Base-by-base conservation (phyloP, 2,113 vertebrate species). In the Chionomys nivalis region DNA sequence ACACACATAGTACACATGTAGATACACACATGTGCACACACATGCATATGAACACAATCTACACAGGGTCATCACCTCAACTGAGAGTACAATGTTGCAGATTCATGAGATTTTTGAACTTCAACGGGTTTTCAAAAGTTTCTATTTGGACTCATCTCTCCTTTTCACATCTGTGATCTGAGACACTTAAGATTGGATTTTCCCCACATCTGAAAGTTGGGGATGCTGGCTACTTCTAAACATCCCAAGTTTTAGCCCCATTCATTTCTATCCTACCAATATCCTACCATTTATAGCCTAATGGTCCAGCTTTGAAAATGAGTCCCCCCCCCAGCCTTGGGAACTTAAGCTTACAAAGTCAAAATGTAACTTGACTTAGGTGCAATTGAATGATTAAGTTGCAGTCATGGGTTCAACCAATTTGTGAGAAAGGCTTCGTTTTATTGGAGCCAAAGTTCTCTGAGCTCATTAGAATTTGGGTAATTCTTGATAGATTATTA, bases 401-500 rank as follows among this genome's bases (percentile, higher is more conserved):
- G 93, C 91, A 97, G 87, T 97, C 97, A 95, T 86, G 91, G 97
- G 82, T 89, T 96, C 96, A 96, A 97, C 73, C 95, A 98, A 92
- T 97, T 98, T 98, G 90, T 97, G 98, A 97, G 96, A 98, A 98
- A 98, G 95, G 92, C 97, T 97, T 98, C 47, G 0, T 98, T 98
- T 98, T 97, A 95, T 97, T 97, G 85, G 76, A 97, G 97, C 98
- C 97, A 98, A 42, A 97, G 97, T 98, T 98, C 98, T 97, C 89
- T 96, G 96, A 96, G 96, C 92, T 98, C 96, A 92, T 96, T 97
- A 98, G 97, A 97, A 95, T 98, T 96, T 96, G 97, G 86, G 33
- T 98, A 98, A 98, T 98, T 98, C 97, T 91, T 89, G 94, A 97
- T 97, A 98, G 98, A 98, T 98, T 98, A 98, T 98, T 96, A 79